Percentiles rank a stretch among this genome's conserved stretches.
phyloP scores from a whole-genome alignment of 2,113 vertebrate species.

The Chloroceryle aenea region DNA sequence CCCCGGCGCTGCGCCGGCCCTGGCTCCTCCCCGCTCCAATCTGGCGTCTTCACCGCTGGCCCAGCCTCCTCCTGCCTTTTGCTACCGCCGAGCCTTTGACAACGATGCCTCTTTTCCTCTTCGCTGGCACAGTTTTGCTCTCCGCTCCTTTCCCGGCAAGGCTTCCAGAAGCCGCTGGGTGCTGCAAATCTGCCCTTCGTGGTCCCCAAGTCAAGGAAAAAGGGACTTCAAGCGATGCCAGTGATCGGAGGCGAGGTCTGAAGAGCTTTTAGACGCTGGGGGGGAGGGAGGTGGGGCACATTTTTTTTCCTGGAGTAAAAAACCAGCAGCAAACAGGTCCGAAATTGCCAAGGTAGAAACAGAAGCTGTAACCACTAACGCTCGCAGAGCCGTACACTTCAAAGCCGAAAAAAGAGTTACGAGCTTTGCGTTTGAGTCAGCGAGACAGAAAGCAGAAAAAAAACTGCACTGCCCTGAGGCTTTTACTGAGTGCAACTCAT shows the following conservation, averaged over 20 bases:
- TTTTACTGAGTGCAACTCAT: neutral
- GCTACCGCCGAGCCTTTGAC: neutral
- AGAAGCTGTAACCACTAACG: neutral
- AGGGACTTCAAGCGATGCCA: neutral
- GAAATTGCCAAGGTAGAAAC: neutral
- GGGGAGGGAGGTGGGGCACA: no score
- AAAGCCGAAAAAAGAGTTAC: neutral
- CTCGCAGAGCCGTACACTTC: neutral
- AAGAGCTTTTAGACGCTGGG: neutral
- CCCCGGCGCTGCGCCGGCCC: neutral
- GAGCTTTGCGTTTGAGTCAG: neutral
- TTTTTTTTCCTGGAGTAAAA: neutral
- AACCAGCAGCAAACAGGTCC: neutral
- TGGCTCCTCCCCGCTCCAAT: slow-evolving; percentile 45
- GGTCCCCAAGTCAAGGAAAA: neutral
- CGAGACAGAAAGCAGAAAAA: neutral
- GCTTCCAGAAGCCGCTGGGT: neutral
- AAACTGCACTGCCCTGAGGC: neutral
- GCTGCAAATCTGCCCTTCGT: neutral
- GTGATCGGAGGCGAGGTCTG: neutral
- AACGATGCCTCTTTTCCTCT: neutral
- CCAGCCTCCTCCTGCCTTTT: slow-evolving; percentile 18
- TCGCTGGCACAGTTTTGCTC: neutral
- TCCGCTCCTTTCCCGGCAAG: neutral
- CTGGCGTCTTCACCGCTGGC: slow-evolving; percentile 21